Base-by-base conservation (phyloP, 2,797 vertebrate species). In the Karalla daura region DNA sequence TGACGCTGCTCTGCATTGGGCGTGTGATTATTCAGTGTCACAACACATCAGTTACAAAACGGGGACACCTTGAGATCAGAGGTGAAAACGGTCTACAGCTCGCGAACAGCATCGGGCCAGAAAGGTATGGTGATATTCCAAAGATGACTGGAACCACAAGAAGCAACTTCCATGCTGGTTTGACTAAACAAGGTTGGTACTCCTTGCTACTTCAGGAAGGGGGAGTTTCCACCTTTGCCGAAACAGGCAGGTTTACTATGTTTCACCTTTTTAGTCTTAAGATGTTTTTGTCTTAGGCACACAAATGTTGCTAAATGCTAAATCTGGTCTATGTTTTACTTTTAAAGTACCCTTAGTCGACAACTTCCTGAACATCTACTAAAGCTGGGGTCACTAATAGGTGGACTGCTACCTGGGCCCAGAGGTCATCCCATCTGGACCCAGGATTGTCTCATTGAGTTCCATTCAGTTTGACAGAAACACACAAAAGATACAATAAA, bases 121-220 rank as follows among this genome's bases (percentile, higher is more conserved):
- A 24, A 24, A 17, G 9, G n/a, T 36, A 46, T 37, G 1, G 54
- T 32, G 28, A 60, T 1, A 45, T 40, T 35, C 70, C 11, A 50
- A 84, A 47, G 52, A 86, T 86, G 84, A 84, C 18, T 47, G 32
- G 46, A 45, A 55, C 14, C 30, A 60, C 9, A 27, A 43, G 63
- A 41, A 58, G 36, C 4, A 44, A 32, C 35, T 32, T 64, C 20
- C n/a, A 50, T 6, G 37, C 47, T 60, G 56, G 46, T 35, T 63
- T 53, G 27, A 74, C 36, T 81, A 64, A 61, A 41, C 84, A 78
- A 93, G 88, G 91, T 91, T 62, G 39, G 91, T 74, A 12, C 43
- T 50, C 39, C 41, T 20, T 12, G n/a, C 28, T 3, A 8, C 5
- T 18, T 5, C 2, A 14, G 21, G 15, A 39, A 17, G 5, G 14